Evolutionary conservation across 2,797 vertebrate genomes (phyloP).

Genomic region (Ceryle rudis): DNA sequence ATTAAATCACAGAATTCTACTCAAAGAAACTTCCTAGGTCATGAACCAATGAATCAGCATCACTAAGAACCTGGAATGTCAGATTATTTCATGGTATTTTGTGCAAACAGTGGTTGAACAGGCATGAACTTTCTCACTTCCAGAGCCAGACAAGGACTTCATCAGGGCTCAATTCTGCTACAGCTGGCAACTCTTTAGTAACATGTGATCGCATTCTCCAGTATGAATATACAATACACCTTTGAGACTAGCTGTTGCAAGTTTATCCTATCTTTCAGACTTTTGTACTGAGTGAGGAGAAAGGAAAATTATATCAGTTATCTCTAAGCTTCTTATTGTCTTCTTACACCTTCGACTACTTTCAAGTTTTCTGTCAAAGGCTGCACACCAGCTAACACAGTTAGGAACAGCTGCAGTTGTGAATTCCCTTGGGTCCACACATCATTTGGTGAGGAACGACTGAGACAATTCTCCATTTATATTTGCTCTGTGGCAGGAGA

Average conservation of each 20-base stretch:
- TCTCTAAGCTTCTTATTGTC: neutral
- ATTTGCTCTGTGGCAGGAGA: neutral
- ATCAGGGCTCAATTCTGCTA: neutral
- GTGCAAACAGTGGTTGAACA: neutral
- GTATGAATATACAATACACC: neutral
- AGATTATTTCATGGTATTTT: neutral
- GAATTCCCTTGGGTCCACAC: neutral
- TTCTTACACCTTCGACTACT: neutral
- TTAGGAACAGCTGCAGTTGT: neutral
- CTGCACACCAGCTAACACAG: neutral
- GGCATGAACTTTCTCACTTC: neutral
- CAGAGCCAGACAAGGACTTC: neutral
- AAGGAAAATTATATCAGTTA: neutral
- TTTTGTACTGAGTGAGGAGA: neutral
- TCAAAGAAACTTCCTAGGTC: neutral
- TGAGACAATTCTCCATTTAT: neutral
- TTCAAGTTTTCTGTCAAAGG: neutral
- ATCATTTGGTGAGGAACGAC: neutral
- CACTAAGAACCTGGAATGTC: neutral
- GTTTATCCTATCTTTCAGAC: neutral
- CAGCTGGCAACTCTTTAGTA: neutral
- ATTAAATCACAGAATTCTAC: constrained; percentile 33
- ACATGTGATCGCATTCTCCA: neutral
- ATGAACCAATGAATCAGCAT: neutral
- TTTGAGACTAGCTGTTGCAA: neutral